phyloP scores from a whole-genome alignment of 1,140 invertebrate genomes.

The Cydia strobilella region DNA sequence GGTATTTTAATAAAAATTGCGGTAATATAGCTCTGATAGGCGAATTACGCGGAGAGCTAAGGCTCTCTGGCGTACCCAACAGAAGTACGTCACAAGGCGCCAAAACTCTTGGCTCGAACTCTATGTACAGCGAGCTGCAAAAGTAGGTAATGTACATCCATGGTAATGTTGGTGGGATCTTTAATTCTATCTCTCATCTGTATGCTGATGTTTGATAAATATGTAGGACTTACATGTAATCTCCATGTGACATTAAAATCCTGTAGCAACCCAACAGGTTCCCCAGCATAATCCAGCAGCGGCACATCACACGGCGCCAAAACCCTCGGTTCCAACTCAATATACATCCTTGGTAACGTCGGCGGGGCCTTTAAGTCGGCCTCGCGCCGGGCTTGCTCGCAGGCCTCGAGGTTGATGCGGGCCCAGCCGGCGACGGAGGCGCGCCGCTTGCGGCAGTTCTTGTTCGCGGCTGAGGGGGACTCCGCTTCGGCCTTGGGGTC shows the following conservation, averaged over 20 bases:
- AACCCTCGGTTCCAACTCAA: conserved; percentile 66
- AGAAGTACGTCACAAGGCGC: too few relatives aligned
- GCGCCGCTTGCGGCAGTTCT: conserved; percentile 38
- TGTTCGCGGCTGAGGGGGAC: conserved; percentile 34
- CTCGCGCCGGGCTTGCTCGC: conserved; percentile 39
- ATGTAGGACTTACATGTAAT: conserved; percentile 44
- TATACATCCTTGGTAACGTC: conserved; percentile 61
- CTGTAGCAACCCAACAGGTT: conserved; percentile 63
- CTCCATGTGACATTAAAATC: conserved; percentile 69
- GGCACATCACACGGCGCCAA: conserved; percentile 52
- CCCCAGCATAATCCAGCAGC: conserved; percentile 60
- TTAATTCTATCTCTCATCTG: too few relatives aligned
- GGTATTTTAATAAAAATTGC: too few relatives aligned
- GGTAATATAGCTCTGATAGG: too few relatives aligned
- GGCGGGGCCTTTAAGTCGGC: conserved; percentile 52
- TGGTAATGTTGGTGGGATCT: too few relatives aligned
- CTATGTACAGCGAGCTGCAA: too few relatives aligned
- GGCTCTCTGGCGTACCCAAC: too few relatives aligned
- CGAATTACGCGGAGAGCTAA: too few relatives aligned
- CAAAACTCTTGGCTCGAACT: too few relatives aligned
- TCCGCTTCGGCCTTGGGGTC: conserved; percentile 11
- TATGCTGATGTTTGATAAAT: not conserved
- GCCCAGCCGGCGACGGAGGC: conserved; percentile 28
- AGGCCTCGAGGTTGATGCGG: conserved; percentile 43
- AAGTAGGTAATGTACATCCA: too few relatives aligned